A percentile compares a stretch with the other conserved stretches of the same genome.
These are phyloP conservation scores for Agonopterix arenella DNA, from an alignment of 2,888 invertebrate genomes.

Conservation along the genomic window DNA sequence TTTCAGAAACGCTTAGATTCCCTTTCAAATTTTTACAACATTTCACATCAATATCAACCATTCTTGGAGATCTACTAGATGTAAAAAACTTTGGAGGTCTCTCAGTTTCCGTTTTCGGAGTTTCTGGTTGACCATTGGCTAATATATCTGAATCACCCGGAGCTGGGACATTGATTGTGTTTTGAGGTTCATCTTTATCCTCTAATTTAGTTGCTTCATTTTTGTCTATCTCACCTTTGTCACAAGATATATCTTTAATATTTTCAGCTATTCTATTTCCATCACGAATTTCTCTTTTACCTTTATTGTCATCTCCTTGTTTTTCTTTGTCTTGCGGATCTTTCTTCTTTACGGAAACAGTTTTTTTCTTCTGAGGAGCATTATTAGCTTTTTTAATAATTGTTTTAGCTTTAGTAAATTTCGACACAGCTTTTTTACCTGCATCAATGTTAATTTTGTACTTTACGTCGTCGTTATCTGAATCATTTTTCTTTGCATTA, in stretches of 20 bases:
- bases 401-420: constrained; percentile 46
- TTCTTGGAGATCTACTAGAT: constrained; percentile 58
- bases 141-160: constrained; percentile 13
- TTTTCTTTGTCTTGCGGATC: constrained; percentile 17
- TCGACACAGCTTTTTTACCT: constrained; percentile 38
- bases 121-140: constrained; percentile 28
- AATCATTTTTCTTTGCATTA: constrained; percentile 25
- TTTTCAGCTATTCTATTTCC: constrained; percentile 10
- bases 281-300: constrained; percentile 14
- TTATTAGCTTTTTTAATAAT: constrained; percentile 39
- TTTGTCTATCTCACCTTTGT: constrained; percentile 11
- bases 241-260: constrained; percentile 12
- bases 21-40: constrained; percentile 66
- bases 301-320: constrained; percentile 11
- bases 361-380: constrained; percentile 42
- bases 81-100: constrained; percentile 69
- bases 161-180: neutral
- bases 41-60: constrained; percentile 66
- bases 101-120: constrained; percentile 56
- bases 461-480: constrained; percentile 46
- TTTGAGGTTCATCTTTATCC: constrained; percentile 8
- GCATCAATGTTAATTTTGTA: constrained; percentile 61
- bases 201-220: constrained; percentile 15
- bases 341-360: constrained; percentile 13
- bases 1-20: constrained; percentile 62